phyloP scores from a whole-genome alignment of 2,888 invertebrate species.

The Anoplius nigerrimus region DNA sequence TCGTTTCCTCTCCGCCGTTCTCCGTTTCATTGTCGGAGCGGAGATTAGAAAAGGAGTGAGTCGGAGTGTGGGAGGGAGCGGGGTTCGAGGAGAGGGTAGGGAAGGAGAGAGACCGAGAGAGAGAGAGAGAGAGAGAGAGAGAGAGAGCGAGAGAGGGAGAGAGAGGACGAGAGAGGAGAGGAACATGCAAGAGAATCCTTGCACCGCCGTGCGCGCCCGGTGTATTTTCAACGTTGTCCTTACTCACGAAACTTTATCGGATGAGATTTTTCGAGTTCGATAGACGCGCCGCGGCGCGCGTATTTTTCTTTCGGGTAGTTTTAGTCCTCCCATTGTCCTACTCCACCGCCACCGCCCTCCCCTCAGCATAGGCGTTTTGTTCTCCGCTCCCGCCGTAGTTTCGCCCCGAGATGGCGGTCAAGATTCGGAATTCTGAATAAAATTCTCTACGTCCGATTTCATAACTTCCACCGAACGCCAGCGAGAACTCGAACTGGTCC shows the following conservation, averaged over 20 bases:
- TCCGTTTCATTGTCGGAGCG: conserved; percentile 20
- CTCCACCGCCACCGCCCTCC: too few species aligned
- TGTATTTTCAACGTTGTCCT: conserved; percentile 42
- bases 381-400: too few species aligned
- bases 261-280: conserved; percentile 6
- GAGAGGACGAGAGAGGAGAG: neutral
- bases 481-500: too few species aligned
- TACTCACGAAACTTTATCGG: conserved; percentile 44
- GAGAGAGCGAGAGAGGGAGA: conserved; percentile 28
- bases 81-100: conserved; percentile 1
- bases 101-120: conserved; percentile 31
- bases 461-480: too few species aligned
- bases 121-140: conserved; percentile 29
- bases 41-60: conserved; percentile 29
- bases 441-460: too few species aligned
- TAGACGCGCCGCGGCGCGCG: neutral
- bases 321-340: too few species aligned
- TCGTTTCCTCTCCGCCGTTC: conserved; percentile 17
- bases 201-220: conserved; percentile 43
- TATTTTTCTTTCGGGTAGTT: neutral
- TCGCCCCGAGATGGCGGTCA: too few species aligned
- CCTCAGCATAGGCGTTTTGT: too few species aligned
- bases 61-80: conserved; percentile 20
- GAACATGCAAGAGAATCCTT: conserved; percentile 57
- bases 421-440: too few species aligned